Base-by-base conservation (phyloP, 2,113 vertebrate genomes). In the Vombatus ursinus region DNA sequence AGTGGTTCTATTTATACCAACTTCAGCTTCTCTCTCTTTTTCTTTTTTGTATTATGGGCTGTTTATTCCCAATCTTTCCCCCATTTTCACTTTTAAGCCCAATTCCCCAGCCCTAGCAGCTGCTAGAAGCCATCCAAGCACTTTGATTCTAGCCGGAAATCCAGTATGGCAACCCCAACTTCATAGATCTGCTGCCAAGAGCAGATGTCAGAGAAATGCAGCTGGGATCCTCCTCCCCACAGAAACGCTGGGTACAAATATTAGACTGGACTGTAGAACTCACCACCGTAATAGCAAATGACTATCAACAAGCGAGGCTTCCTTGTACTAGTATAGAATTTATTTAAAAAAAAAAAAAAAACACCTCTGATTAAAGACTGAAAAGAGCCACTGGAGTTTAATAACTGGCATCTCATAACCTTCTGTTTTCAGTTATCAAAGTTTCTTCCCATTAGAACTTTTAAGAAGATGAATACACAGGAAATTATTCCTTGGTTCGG, bases 141-240 rank as follows among this genome's bases (percentile, higher is more conserved):
- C 89, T 96, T 48, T 90, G 89, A 94, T 96, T 96, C 97, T 94
- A 96, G 54, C 96, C 92, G 3, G 47, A 96, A 91, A 97, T 94
- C 96, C 93, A 96, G 95, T 90, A 94, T 22, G 26, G 97, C 90
- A 93, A 91, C 91, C 93, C 48, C 31, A 26, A 90, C 68, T 53
- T 0, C 0, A 54, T 0, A 92, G 95, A 95, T 61, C 93, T 90
- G 77, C 96, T 97, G 91, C 93, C 94, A 91, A 95, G 90, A 90
- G 52, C 92, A 94, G 89, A 93, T 0, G 68, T 91, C 47, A 31
- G n/a, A 3, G 2, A 90, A 52, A 54, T 5, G 19, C 92, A 96
- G 93, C 52, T 95, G 94, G 96, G 93, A 97, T 50, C 11, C 31
- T 52, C 94, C 52, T 91, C 0, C 11, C 89, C 90, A 49, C 25